Base-by-base conservation (phyloP, 1,140 invertebrate genomes). In the Steinernema khuongi region DNA sequence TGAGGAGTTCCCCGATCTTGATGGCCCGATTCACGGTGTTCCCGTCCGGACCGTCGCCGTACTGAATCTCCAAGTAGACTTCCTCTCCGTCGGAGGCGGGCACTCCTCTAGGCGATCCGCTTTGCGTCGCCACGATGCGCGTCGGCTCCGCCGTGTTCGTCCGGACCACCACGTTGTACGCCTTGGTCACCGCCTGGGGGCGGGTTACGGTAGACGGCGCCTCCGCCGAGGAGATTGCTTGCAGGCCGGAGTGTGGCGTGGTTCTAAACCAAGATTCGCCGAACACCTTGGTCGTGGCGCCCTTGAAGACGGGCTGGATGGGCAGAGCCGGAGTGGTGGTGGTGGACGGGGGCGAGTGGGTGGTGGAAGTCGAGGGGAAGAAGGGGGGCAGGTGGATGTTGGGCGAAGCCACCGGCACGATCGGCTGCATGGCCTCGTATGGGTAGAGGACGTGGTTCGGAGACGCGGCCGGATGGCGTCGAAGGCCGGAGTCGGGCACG, bases 1-100 rank as follows among this genome's bases (percentile, higher is more conserved):
- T 78, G 22, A 82, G 81, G 17, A 71, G 68, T 18, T 83, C 81
- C 31, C 81, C 81, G 50, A 82, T 83, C 74, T 79, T 78, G 22
- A 83, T 74, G 1, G 80, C 73, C 33, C 79, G 71, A 18, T 75
- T 68, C 11, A 82, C 74, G 18, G 79, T 44, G 4, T 73, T 43
- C n/a, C 60, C 68, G 22, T 69, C 69, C 11, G 80, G 80, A 22
- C 74, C 77, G 30, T 74, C 71, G 32, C 77, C 77, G 31, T 43
- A 31, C 44, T 78, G 77, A 31, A 78, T 78, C 69, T 78, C 77
- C 36, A 78, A 31, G 30, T 69, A 73, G 19, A 78, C 76, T 31
- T 76, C 76, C 31, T 32, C 18, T 4, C 74, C 41, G 1, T 72
- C 71, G 1, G 71, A 71, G 28, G 41, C n/a, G 28, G 26, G 4